Base-by-base conservation (phyloP, 2,888 invertebrate species). In the Molorchus minor region DNA sequence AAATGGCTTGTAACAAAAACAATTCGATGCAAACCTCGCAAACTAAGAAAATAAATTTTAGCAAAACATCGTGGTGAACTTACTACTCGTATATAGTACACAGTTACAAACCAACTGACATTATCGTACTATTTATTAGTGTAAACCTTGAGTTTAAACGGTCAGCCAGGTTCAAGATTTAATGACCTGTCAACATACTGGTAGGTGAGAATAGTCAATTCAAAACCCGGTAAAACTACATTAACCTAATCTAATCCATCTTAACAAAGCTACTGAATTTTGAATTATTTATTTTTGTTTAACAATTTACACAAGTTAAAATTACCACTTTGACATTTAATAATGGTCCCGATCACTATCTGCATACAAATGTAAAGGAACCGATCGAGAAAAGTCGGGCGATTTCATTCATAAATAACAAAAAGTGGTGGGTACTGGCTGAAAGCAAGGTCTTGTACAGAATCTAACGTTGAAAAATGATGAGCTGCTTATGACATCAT, bases 381-480 rank as follows among this genome's bases (percentile, higher is more conserved):
- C n/a, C n/a, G n/a, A 56, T 49, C 47, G 49, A 53, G 57, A 62
- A 62, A 62, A 62, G 52, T 63, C 33, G 56, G 56, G 59, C 47
- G 56, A 60, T 62, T 66, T 57, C 63, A 62, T 66, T 66, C 66
- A 64, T 66, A 66, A 64, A 66, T 64, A 66, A 62, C 60, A 60
- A 64, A 58, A 64, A 61, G 56, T 41, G 43, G 66, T 64, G 54
- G 66, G 66, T 61, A 63, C 60, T 45, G 25, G 44, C 56, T 41
- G 49, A 47, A 56, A 56, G 49, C 41, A 45, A 52, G 60, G 55
- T 60, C 67, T 65, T 64, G 45, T 57, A 52, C 41, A 44, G 43
- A 58, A 53, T 52, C 45, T 44, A 52, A 52, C 52, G 25, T 51
- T 72, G 72, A 72, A 72, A 72, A 72, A 72, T 72, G 67, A 69